These are phyloP conservation scores for Corbicula japonica DNA, from an alignment of 2,888 invertebrate genomes.

Conservation along the genomic window DNA sequence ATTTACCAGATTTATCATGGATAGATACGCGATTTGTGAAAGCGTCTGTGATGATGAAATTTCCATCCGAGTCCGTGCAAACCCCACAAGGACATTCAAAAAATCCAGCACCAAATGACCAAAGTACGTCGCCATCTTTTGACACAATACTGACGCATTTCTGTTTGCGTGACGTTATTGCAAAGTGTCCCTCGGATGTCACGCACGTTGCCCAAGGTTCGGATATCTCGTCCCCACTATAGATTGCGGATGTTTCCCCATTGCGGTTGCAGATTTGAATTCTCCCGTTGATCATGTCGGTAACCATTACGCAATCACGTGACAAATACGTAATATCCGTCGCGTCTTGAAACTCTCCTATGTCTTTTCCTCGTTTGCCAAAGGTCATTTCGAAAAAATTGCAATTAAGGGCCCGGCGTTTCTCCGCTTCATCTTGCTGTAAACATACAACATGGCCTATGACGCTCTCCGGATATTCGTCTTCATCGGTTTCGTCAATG, in stretches of 20 bases:
- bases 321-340: slow-evolving; percentile 61
- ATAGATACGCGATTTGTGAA: slow-evolving; percentile 85
- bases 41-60: slow-evolving; percentile 87
- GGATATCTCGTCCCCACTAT: slow-evolving; percentile 63
- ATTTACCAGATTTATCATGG: slow-evolving; percentile 84
- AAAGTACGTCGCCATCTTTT: slow-evolving; percentile 61
- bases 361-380: slow-evolving; percentile 61
- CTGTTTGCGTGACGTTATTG: slow-evolving; percentile 73
- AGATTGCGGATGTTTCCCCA: slow-evolving; percentile 67
- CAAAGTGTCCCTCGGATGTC: slow-evolving; percentile 70
- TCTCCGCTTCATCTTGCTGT: not conserved
- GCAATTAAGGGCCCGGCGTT: not conserved
- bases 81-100: slow-evolving; percentile 79
- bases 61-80: slow-evolving; percentile 80
- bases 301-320: slow-evolving; percentile 72
- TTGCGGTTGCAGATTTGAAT: slow-evolving; percentile 72
- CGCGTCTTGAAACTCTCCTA: slow-evolving; percentile 69
- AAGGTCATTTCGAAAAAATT: slow-evolving; percentile 39
- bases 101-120: slow-evolving; percentile 70
- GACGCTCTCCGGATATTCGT: slow-evolving; percentile 13
- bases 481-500: not conserved
- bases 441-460: slow-evolving; percentile 2
- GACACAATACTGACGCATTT: slow-evolving; percentile 72
- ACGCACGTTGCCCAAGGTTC: slow-evolving; percentile 77
- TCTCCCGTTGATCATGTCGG: slow-evolving; percentile 78